phyloP scores from a whole-genome alignment of 2,113 vertebrate species.

The Nestor notabilis region DNA sequence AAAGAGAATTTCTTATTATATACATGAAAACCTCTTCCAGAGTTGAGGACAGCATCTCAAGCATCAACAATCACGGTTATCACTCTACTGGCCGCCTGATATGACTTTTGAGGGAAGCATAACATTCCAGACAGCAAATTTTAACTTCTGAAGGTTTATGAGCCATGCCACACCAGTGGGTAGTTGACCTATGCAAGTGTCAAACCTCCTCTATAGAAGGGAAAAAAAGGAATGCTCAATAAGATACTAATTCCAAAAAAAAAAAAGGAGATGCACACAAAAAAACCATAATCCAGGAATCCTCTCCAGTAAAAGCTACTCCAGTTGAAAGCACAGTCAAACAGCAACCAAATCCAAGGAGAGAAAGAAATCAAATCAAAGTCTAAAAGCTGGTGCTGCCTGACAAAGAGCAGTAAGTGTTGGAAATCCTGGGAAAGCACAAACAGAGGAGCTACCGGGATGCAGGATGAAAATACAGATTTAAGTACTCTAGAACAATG shows the following conservation, averaged over 20 bases:
- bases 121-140: background rate
- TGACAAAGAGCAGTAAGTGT: background rate
- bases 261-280: background rate
- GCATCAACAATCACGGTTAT: background rate
- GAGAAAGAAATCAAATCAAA: background rate
- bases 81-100: background rate
- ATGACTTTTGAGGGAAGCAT: background rate
- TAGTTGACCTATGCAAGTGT: background rate
- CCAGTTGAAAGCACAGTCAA: background rate
- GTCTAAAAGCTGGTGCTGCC: background rate
- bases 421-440: background rate
- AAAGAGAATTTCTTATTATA: background rate
- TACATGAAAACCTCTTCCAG: background rate
- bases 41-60: background rate
- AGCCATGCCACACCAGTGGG: background rate
- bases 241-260: background rate
- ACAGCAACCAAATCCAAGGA: background rate
- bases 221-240: background rate
- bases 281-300: background rate
- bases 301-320: background rate
- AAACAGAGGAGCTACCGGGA: background rate
- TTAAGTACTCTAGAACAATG: background rate
- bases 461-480: background rate
- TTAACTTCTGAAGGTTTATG: background rate
- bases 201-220: background rate